Evolutionary conservation across 2,113 vertebrate genomes (phyloP).

Genomic region (Nymphicus hollandicus): DNA sequence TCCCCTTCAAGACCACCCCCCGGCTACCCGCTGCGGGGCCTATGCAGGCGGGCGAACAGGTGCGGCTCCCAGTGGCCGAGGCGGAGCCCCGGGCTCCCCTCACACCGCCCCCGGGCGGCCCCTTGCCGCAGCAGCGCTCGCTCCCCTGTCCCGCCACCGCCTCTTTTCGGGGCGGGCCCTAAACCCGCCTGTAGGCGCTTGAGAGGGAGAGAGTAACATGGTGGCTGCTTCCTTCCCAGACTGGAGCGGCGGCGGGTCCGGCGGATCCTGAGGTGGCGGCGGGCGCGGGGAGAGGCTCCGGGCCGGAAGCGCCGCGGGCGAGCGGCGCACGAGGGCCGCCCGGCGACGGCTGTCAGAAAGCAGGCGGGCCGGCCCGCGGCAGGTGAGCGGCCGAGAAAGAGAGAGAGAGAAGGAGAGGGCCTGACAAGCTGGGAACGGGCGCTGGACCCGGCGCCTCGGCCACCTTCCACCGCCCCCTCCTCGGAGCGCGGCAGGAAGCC

Average conservation of each 20-base stretch:
- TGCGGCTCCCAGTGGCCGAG: too few relatives aligned
- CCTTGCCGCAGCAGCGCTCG: background rate
- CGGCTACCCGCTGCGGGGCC: background rate
- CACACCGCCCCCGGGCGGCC: background rate
- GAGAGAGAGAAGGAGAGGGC: background rate
- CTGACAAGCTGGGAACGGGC: background rate
- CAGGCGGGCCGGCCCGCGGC: background rate
- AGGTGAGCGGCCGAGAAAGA: background rate
- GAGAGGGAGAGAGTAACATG: slow-evolving; percentile 35
- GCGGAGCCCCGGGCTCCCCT: rapidly evolving
- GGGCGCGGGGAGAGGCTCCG: background rate
- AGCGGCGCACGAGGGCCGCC: background rate
- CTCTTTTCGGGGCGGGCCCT: slow-evolving; percentile 37
- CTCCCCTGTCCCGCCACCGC: background rate
- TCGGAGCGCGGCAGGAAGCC: background rate
- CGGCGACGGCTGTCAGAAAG: background rate
- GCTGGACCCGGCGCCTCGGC: background rate
- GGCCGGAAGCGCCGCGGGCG: background rate
- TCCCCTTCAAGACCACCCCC: rapidly evolving
- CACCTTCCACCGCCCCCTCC: background rate
- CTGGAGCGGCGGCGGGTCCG: background rate
- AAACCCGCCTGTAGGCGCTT: background rate
- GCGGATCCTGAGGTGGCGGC: background rate
- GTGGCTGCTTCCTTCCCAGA: slow-evolving; percentile 5
- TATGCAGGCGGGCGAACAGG: background rate